These are phyloP conservation scores for Leptinotarsa haldemani DNA, from an alignment of 2,888 invertebrate genomes.

Conservation along the genomic window DNA sequence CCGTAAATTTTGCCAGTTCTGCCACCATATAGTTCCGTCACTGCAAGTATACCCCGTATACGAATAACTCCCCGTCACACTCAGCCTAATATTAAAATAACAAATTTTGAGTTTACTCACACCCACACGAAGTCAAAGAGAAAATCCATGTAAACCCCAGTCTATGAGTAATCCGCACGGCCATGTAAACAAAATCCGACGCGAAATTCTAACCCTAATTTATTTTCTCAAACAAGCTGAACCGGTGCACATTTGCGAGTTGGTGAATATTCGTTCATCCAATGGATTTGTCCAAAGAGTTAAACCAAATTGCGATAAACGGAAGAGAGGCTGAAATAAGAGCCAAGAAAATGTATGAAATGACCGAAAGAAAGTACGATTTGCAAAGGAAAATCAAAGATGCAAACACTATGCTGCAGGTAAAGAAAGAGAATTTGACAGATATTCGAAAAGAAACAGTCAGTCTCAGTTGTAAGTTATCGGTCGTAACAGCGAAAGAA, in stretches of 20 bases:
- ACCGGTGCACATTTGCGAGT: background rate
- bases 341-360: constrained; percentile 22
- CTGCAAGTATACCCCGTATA: background rate
- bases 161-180: constrained; percentile 21
- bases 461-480: constrained; percentile 6
- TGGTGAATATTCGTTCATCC: background rate
- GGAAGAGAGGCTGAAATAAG: constrained; percentile 17
- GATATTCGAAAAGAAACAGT: constrained; percentile 28
- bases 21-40: too few relatives aligned
- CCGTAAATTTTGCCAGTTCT: too few relatives aligned
- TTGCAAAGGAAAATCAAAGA: constrained; percentile 34
- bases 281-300: constrained; percentile 40
- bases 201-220: constrained; percentile 18
- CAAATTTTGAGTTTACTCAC: constrained; percentile 2
- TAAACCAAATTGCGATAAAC: constrained; percentile 25
- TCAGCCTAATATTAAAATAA: background rate
- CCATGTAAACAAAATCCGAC: constrained; percentile 22
- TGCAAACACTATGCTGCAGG: constrained; percentile 21
- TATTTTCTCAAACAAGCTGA: constrained; percentile 3
- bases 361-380: constrained; percentile 33
- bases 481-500: constrained; percentile 26
- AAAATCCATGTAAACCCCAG: background rate
- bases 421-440: constrained; percentile 25
- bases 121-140: constrained; percentile 2
- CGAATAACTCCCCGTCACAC: background rate